phyloP scores from a whole-genome alignment of 2,113 vertebrate species.

The Bungarus multicinctus region DNA sequence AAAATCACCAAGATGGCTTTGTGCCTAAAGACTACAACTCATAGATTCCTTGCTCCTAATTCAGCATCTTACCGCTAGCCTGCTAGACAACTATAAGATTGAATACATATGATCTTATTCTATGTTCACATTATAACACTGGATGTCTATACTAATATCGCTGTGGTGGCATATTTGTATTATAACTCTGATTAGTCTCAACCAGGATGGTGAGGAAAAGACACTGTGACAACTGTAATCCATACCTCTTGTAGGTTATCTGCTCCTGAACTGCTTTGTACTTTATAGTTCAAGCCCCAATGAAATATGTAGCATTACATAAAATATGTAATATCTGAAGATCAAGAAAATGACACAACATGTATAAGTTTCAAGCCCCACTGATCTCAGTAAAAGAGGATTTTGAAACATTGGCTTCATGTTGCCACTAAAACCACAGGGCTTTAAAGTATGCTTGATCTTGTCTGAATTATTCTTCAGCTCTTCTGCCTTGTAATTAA shows the following conservation, averaged over 20 bases:
- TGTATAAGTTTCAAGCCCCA: neutral
- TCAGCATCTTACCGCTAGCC: neutral
- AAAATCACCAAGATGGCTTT: neutral
- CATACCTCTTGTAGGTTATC: neutral
- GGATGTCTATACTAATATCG: neutral
- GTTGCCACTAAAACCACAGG: neutral
- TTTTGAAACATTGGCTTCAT: neutral
- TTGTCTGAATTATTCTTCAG: neutral
- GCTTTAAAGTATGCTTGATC: neutral
- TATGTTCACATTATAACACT: neutral
- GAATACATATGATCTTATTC: neutral
- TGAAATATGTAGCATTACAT: neutral
- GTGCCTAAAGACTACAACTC: neutral
- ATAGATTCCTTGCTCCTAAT: neutral
- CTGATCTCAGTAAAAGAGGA: neutral
- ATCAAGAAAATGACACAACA: neutral
- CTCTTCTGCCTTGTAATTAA: neutral
- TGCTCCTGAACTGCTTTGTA: neutral
- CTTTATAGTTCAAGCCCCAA: neutral
- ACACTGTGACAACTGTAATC: neutral
- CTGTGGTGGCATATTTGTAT: neutral
- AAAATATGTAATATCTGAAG: neutral
- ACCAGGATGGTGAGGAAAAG: neutral
- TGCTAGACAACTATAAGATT: neutral
- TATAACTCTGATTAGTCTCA: neutral